These are phyloP conservation scores for Mesaphorura yosii DNA, from an alignment of 1,140 invertebrate genomes.

Conservation along the genomic window DNA sequence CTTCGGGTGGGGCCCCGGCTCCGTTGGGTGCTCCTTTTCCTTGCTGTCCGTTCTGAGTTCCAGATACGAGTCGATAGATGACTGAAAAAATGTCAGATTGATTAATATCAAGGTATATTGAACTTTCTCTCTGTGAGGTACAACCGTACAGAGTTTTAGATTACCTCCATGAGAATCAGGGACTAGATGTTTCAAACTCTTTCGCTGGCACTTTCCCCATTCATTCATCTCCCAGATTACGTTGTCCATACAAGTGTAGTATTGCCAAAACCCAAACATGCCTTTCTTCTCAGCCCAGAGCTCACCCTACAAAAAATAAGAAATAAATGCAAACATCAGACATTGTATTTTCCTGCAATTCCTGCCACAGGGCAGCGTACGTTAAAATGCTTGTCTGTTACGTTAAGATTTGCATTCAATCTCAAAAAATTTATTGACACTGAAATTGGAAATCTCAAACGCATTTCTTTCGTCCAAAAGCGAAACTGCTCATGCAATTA, in stretches of 20 bases:
- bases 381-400: no score
- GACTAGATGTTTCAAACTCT: slow-evolving; percentile 62
- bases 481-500: neutral
- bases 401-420: no score
- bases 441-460: no score
- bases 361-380: no score
- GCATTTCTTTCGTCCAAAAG: slow-evolving; percentile 1
- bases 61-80: slow-evolving; percentile 7
- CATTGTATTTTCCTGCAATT: no score
- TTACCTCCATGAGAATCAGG: slow-evolving; percentile 74
- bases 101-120: no score
- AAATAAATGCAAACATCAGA: no score
- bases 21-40: neutral
- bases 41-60: slow-evolving; percentile 1
- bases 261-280: slow-evolving; percentile 80
- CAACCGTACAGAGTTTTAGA: slow-evolving; percentile 68
- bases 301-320: slow-evolving; percentile 56
- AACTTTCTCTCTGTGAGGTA: no score
- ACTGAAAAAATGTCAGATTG: no score
- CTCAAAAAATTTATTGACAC: no score
- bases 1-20: neutral
- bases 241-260: slow-evolving; percentile 92
- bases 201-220: slow-evolving; percentile 85
- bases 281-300: slow-evolving; percentile 82
- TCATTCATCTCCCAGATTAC: slow-evolving; percentile 88